Conservation (phyloP, 2,888 invertebrate genomes). For the Lypha dubia region DNA sequence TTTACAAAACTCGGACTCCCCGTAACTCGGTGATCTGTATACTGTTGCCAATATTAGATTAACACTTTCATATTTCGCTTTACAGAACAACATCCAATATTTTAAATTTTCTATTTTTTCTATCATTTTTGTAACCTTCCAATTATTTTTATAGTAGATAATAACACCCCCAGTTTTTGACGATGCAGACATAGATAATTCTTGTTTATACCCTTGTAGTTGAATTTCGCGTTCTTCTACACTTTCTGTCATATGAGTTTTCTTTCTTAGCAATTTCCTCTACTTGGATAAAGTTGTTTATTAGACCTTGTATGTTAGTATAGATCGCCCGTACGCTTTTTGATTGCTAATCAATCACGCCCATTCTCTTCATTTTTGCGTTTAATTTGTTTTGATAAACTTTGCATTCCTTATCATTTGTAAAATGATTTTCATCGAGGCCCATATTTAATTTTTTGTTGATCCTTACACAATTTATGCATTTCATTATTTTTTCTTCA, state of each 20-base stretch:
- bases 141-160: not conserved
- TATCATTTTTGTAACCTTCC: not conserved
- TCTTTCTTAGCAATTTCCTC: not conserved
- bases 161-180: not conserved
- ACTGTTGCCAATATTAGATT: not conserved
- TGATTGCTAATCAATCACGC: not conserved
- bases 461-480: not conserved
- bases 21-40: slow-evolving; percentile 19
- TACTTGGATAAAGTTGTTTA: not conserved
- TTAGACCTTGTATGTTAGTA: not conserved
- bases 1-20: not conserved
- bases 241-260: not conserved
- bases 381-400: slow-evolving; percentile 3
- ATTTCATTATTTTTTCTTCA: not conserved
- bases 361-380: not conserved
- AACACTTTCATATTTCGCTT: not conserved
- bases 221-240: not conserved
- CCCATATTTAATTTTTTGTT: not conserved
- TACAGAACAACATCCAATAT: slow-evolving; percentile 5
- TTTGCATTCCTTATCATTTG: not conserved
- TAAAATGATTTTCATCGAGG: not conserved
- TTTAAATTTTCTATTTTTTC: not conserved
- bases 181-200: not conserved
- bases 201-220: not conserved
- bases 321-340: not conserved